Evolutionary conservation across 2,797 vertebrate genomes (phyloP), one percentile per base, ranked within the genome.

Genomic region (Xerus rutilus): DNA sequence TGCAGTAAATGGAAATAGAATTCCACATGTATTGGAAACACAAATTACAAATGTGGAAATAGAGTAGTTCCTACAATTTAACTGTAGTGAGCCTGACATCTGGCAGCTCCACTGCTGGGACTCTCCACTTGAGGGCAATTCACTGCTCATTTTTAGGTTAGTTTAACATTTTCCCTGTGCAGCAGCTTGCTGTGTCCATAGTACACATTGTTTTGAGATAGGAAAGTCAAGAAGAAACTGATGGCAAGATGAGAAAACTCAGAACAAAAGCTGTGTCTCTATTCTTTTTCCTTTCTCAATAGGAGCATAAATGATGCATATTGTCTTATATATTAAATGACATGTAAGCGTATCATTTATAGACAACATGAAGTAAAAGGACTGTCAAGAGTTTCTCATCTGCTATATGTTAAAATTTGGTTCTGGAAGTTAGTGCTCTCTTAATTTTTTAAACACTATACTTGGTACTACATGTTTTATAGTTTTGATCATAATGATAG

Each of bases 81-180:
- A 67, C 92, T 83, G 84, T 83, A 73, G 94, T n/a, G n/a, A 91
- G 25, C 35, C 86, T 96, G 95, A 96, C 90, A 85, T 94, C 89
- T 87, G 94, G 92, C 93, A 93, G 91, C 86, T 73, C 81, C 49
- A 89, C 95, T 73, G 86, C 91, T 92, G 95, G n/a, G 93, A 91
- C 23, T 95, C 83, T 94, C 93, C n/a, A 93, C 89, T 93, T 84
- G 89, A 95, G 62, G 72, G 94, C 93, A 96, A 96, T 96, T 97
- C 65, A 18, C 84, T 89, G 89, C 84, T 96, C 95, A 93, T 91
- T 95, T 97, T 93, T 77, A 93, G 74, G 86, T 97, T 94, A 97
- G 86, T 86, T 45, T 82, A 88, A 92, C 85, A 76, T 96, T 93
- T 93, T 93, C 64, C 69, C 95, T 35, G 73, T 25, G 30, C 64